Evolutionary conservation across 2,888 invertebrate genomes (phyloP).

Genomic region (Agrotis clavis): DNA sequence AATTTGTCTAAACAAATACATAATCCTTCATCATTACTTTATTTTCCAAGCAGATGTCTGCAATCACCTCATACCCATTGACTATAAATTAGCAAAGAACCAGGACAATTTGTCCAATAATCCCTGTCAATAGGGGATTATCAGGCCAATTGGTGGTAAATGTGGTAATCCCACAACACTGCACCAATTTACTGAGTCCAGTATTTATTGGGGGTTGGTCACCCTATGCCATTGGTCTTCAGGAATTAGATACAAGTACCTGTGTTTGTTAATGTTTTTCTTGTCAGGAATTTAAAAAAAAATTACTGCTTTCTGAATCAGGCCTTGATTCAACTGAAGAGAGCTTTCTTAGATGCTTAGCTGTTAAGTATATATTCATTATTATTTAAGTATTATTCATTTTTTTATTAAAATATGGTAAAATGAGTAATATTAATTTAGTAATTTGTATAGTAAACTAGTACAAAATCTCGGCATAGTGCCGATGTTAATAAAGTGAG

Average conservation of each 20-base stretch:
- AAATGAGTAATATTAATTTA: too few species aligned
- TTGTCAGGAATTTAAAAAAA: too few species aligned
- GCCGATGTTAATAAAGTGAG: not conserved
- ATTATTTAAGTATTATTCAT: too few species aligned
- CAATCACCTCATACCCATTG: constrained; percentile 38
- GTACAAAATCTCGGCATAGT: not conserved
- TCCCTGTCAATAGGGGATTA: constrained; percentile 82
- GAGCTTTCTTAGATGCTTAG: too few species aligned
- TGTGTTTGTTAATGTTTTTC: too few species aligned
- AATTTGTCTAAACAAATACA: not conserved
- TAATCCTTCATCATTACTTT: constrained; percentile 26
- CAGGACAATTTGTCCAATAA: constrained; percentile 75
- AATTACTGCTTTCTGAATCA: too few species aligned
- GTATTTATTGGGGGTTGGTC: constrained; percentile 77
- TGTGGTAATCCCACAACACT: constrained; percentile 78
- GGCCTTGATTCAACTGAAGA: too few species aligned
- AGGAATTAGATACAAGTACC: constrained; percentile 48
- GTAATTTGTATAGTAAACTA: too few species aligned
- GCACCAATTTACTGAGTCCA: constrained; percentile 62
- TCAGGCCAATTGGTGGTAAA: constrained; percentile 77
- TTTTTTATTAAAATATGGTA: too few species aligned
- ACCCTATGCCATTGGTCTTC: constrained; percentile 68
- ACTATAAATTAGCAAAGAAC: constrained; percentile 74
- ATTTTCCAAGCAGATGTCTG: constrained; percentile 48
- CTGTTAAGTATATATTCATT: too few species aligned